Evolutionary conservation across 2,113 vertebrate species (phyloP).

Genomic region (Noctilio leporinus): DNA sequence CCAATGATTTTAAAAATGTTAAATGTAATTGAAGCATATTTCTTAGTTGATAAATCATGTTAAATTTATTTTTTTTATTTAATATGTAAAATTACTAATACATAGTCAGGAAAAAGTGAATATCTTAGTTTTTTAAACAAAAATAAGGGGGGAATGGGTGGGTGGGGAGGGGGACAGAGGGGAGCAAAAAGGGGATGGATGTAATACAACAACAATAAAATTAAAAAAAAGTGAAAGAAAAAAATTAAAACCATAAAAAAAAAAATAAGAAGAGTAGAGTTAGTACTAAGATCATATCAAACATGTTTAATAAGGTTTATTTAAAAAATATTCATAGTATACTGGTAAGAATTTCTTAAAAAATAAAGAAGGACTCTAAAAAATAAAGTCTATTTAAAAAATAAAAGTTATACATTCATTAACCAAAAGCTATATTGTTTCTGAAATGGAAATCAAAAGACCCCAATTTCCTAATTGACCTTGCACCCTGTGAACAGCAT

Average conservation of each 20-base stretch:
- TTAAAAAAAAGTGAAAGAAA: too few relatives aligned
- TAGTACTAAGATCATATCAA: not conserved
- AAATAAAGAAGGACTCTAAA: not conserved
- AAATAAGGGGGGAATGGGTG: too few relatives aligned
- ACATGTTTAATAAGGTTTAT: not conserved
- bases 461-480: not conserved
- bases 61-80: not conserved
- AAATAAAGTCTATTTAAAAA: not conserved
- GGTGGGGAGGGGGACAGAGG: too few relatives aligned
- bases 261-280: not conserved
- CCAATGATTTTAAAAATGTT: not conserved
- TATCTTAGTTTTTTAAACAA: not conserved
- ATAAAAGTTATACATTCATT: not conserved
- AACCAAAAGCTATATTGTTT: not conserved
- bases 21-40: not conserved
- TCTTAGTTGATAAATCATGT: not conserved
- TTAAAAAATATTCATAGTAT: not conserved
- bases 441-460: not conserved
- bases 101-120: not conserved
- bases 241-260: too few relatives aligned
- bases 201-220: too few relatives aligned
- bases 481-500: not conserved
- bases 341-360: not conserved
- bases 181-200: too few relatives aligned
- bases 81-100: not conserved